Conservation (phyloP, 2,113 vertebrate genomes). For the Bubo scandiacus region DNA sequence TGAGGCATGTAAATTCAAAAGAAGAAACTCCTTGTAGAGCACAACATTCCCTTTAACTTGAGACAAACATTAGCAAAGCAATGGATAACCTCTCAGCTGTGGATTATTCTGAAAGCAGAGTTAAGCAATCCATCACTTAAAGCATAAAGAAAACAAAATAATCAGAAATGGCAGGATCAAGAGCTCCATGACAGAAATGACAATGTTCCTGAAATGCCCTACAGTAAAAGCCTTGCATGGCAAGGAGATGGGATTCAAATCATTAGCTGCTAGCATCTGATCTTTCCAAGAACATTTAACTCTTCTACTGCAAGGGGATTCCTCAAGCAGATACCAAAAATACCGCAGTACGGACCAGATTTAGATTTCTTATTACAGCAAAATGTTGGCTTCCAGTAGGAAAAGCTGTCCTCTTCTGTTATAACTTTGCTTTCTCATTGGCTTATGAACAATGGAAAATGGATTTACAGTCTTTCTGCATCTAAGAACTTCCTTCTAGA, state of each 20-base stretch:
- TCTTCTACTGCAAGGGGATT: conserved; percentile 14
- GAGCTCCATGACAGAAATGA: background rate
- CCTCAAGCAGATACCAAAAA: background rate
- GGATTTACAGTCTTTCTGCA: background rate
- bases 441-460: background rate
- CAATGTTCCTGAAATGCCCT: background rate
- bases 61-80: background rate
- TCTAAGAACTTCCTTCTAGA: background rate
- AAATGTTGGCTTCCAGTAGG: background rate
- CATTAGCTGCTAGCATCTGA: background rate
- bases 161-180: background rate
- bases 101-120: background rate
- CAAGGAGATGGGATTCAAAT: background rate
- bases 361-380: background rate
- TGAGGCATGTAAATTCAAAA: background rate
- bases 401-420: background rate
- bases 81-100: background rate
- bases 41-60: background rate
- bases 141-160: background rate
- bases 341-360: background rate
- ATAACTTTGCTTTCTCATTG: background rate
- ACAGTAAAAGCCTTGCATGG: background rate
- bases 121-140: background rate
- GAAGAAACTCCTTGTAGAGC: background rate
- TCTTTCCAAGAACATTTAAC: conserved; percentile 26